A percentile compares a stretch with the other conserved stretches of the same genome.
Conservation (phyloP, 2,888 invertebrate genomes). For the Phaonia tiefii region DNA sequence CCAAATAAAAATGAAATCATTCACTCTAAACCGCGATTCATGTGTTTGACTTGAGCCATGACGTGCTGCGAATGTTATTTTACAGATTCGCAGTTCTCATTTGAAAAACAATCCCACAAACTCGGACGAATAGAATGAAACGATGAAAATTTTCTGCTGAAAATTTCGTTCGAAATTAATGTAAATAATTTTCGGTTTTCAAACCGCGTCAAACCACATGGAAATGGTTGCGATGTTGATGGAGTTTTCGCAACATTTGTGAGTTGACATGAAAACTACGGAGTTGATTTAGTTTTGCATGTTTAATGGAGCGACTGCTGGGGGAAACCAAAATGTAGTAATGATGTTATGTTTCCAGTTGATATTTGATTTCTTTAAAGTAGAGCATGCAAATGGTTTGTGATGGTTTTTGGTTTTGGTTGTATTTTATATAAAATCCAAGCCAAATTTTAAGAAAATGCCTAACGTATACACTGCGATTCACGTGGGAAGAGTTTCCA, state of each 20-base stretch:
- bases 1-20: slow-evolving; percentile 61
- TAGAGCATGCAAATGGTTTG: too few relatives aligned
- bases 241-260: slow-evolving; percentile 15
- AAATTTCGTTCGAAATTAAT: slow-evolving; percentile 25
- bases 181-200: slow-evolving; percentile 27
- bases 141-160: slow-evolving; percentile 19
- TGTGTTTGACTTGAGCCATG: slow-evolving; percentile 60
- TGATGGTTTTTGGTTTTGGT: too few relatives aligned
- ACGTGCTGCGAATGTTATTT: slow-evolving; percentile 35
- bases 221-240: slow-evolving; percentile 24
- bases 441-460: too few relatives aligned
- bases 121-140: not conserved
- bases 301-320: slow-evolving; percentile 18
- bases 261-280: not conserved
- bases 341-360: slow-evolving; percentile 3
- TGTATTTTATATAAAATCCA: too few relatives aligned
- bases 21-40: slow-evolving; percentile 63
- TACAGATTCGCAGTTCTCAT: not conserved
- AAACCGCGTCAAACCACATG: slow-evolving; percentile 26
- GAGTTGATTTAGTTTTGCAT: not conserved
- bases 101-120: not conserved
- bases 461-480: too few relatives aligned
- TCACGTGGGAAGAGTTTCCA: too few relatives aligned
- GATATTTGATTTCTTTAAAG: too few relatives aligned
- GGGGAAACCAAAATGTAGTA: slow-evolving; percentile 20